Evolutionary conservation across 2,888 invertebrate genomes (phyloP), one percentile per base, ranked within the genome.

Genomic region (Eupithecia dodoneata): DNA sequence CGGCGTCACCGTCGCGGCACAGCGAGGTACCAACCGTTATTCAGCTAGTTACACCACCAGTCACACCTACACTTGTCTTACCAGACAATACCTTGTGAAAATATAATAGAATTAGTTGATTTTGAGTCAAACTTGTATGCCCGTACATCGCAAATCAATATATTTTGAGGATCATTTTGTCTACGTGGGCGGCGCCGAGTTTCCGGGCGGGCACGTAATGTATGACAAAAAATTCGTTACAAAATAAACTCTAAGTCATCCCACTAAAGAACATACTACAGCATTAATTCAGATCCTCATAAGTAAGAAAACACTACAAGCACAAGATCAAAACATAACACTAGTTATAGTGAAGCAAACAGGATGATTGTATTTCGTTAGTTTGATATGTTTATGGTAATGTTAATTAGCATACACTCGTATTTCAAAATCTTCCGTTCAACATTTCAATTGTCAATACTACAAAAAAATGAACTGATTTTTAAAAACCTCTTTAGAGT

Each of bases 71-170:
- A 88, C 88, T 86, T 93, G 94, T 94, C 94, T 94, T 94, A 94
- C 92, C 93, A 94, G 94, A 94, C 94, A 94, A 94, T 92, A 95
- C 95, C 95, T 95, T 94, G 93, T 94, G 93, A 94, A 94, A 94
- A 94, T 94, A 94, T 94, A 95, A 94, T 90, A 94, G 88, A 84
- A 95, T 95, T 95, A 95, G 95, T 94, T 92, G 94, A 94, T 94
- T 94, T 92, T 93, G 91, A 92, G 92, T 93, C 91, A 92, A 89
- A 90, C 91, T 91, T 89, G 88, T 89, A 88, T 90, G 89, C 92
- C 93, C 90, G 87, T 88, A 88, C 83, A 87, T 81, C 77, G 86
- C 87, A 92, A 88, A 90, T 89, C 85, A 89, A 87, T 71, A 88
- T 85, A 89, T 91, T 86, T 83, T 87, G 90, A 93, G 94, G 93